phyloP scores from a whole-genome alignment of 2,888 invertebrate species.

The Noctua janthe region DNA sequence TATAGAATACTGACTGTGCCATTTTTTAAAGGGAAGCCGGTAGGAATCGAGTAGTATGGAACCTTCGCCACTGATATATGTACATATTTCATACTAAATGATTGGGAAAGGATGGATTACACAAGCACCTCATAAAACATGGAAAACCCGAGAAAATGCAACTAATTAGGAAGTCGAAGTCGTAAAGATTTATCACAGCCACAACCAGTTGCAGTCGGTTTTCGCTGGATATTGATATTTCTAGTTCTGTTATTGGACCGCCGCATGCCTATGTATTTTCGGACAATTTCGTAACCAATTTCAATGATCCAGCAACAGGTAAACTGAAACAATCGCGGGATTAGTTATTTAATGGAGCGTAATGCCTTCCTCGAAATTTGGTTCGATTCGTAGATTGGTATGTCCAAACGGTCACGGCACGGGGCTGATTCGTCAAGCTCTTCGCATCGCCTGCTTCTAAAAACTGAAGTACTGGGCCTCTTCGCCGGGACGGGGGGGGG shows the following conservation, averaged over 20 bases:
- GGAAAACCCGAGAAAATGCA: constrained; percentile 30
- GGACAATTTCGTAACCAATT: constrained; percentile 22
- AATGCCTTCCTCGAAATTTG: constrained; percentile 73
- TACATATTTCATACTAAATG: not conserved
- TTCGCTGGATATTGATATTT: constrained; percentile 5
- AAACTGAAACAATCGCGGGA: constrained; percentile 63
- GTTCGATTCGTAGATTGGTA: constrained; percentile 68
- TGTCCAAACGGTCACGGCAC: constrained; percentile 78
- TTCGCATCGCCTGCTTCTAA: constrained; percentile 70
- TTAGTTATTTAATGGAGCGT: constrained; percentile 75
- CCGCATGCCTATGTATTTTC: not conserved
- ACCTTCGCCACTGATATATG: too few species aligned
- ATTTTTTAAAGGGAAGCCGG: too few species aligned
- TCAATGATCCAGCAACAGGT: constrained; percentile 35
- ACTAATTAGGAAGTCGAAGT: constrained; percentile 53
- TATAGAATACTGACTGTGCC: too few species aligned
- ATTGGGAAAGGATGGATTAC: constrained; percentile 24
- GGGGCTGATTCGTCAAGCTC: constrained; percentile 83
- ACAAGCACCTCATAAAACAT: constrained; percentile 28
- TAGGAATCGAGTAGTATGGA: too few species aligned
- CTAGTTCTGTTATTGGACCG: not conserved
- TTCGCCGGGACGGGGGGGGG: constrained; percentile 24
- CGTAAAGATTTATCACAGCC: constrained; percentile 42
- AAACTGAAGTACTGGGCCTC: constrained; percentile 72
- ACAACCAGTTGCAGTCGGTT: constrained; percentile 28